phyloP scores from a whole-genome alignment of 2,888 invertebrate species.

The Parelbella ahira region DNA sequence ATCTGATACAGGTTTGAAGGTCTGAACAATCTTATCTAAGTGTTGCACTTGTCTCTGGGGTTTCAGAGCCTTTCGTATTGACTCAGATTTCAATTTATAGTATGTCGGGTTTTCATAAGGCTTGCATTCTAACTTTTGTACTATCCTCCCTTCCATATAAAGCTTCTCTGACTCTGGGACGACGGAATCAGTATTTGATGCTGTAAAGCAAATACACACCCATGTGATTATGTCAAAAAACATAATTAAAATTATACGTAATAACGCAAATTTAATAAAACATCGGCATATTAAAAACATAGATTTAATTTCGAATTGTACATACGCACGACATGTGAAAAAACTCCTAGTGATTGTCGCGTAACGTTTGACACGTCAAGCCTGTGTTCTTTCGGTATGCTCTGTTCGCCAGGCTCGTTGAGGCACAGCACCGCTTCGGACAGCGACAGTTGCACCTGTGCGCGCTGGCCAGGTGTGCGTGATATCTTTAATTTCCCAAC shows the following conservation, averaged over 20 bases:
- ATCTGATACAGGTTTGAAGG: slow-evolving; percentile 95
- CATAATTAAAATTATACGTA: too few relatives aligned
- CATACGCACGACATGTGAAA: slow-evolving; percentile 91
- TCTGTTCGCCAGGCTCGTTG: slow-evolving; percentile 88
- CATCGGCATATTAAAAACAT: neutral
- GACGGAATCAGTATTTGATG: slow-evolving; percentile 83
- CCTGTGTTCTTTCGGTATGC: slow-evolving; percentile 94
- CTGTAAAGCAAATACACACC: slow-evolving; percentile 52
- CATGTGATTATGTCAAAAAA: too few relatives aligned
- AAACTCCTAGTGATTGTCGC: slow-evolving; percentile 94
- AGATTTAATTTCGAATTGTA: slow-evolving; percentile 34
- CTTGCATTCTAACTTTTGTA: slow-evolving; percentile 96
- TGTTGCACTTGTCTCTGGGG: slow-evolving; percentile 93
- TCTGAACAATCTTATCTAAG: slow-evolving; percentile 91
- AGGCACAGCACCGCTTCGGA: slow-evolving; percentile 90
- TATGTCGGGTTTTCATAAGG: slow-evolving; percentile 94
- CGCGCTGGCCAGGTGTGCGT: slow-evolving; percentile 88
- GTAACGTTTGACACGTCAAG: slow-evolving; percentile 95
- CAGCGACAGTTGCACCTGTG: slow-evolving; percentile 92
- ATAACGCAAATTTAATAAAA: too few relatives aligned
- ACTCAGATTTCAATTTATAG: slow-evolving; percentile 93
- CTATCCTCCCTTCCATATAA: slow-evolving; percentile 95
- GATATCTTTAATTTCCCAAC: slow-evolving; percentile 95
- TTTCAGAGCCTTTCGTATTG: slow-evolving; percentile 91
- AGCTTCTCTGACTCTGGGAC: slow-evolving; percentile 91